phyloP scores from a whole-genome alignment of 2,888 invertebrate genomes.

The Cataglyphis albicans region DNA sequence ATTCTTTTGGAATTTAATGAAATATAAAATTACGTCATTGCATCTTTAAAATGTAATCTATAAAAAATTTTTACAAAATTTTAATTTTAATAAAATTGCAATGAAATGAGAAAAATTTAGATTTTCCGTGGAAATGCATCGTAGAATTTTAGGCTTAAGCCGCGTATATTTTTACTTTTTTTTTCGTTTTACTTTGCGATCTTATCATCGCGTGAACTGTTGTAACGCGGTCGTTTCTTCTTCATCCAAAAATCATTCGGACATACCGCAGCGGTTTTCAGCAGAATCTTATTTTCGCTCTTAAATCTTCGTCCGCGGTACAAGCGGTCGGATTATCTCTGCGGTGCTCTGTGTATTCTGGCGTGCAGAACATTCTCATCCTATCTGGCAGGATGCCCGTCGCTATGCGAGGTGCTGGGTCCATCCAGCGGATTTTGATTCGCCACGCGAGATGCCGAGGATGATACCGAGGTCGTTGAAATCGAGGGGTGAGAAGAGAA shows the following conservation, averaged over 20 bases:
- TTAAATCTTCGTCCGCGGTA: constrained; percentile 34
- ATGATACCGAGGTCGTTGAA: neutral
- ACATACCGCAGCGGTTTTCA: constrained; percentile 22
- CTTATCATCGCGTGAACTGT: neutral
- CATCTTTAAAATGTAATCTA: neutral
- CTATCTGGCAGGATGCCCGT: constrained; percentile 65
- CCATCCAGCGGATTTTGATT: constrained; percentile 26
- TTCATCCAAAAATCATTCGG: constrained; percentile 5
- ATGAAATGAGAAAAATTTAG: neutral
- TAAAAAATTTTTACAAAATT: neutral
- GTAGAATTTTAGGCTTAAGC: neutral
- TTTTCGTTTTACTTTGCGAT: neutral
- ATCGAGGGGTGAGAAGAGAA: constrained; percentile 33
- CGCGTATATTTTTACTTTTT: neutral
- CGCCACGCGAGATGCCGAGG: constrained; percentile 23
- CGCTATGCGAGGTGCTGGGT: constrained; percentile 45
- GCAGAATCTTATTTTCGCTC: constrained; percentile 18
- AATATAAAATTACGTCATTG: neutral
- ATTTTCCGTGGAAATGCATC: neutral
- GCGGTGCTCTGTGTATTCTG: constrained; percentile 50
- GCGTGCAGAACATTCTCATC: constrained; percentile 54
- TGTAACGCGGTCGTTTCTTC: constrained; percentile 27
- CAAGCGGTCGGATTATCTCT: constrained; percentile 45
- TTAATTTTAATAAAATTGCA: constrained; percentile 2
- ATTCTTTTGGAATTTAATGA: neutral